phyloP scores from a whole-genome alignment of 2,113 vertebrate species.

The Herpetotheres cachinnans region DNA sequence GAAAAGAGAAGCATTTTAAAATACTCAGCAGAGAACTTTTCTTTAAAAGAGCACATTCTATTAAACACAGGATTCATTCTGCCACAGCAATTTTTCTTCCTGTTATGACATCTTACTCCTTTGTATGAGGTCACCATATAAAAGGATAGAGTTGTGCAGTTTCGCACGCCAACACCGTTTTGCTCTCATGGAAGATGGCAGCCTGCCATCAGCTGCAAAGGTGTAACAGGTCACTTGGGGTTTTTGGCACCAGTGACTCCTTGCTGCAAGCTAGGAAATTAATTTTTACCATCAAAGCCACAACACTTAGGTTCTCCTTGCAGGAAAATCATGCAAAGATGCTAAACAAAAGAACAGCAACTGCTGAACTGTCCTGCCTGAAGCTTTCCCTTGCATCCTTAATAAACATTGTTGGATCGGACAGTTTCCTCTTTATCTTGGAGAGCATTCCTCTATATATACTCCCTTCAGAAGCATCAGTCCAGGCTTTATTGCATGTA shows the following conservation, averaged over 20 bases:
- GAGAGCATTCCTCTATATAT: not conserved
- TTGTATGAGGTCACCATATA: not conserved
- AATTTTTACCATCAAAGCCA: constrained; percentile 3
- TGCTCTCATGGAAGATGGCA: constrained; percentile 1
- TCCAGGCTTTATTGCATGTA: not conserved
- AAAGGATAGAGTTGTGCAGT: constrained; percentile 16
- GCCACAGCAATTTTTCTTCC: constrained; percentile 24
- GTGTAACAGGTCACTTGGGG: constrained; percentile 28
- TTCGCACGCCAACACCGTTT: constrained; percentile 19
- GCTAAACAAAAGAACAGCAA: not conserved
- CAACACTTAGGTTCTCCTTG: not conserved
- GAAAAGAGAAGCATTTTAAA: not conserved
- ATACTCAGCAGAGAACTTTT: not conserved
- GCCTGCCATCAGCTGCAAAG: constrained; percentile 17
- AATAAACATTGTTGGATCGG: not conserved
- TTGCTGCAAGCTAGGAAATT: constrained; percentile 34
- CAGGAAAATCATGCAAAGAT: not conserved
- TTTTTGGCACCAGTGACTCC: not conserved
- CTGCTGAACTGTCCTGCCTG: not conserved
- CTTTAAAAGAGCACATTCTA: constrained; percentile 14
- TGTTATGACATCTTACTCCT: constrained; percentile 13
- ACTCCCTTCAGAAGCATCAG: not conserved
- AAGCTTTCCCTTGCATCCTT: not conserved
- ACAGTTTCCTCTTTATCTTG: not conserved
- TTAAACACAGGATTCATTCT: constrained; percentile 54